A percentile compares a stretch with the other conserved stretches of the same genome.
phyloP scores from a whole-genome alignment of 1,140 invertebrate genomes.

The Mactra quadrangularis region DNA sequence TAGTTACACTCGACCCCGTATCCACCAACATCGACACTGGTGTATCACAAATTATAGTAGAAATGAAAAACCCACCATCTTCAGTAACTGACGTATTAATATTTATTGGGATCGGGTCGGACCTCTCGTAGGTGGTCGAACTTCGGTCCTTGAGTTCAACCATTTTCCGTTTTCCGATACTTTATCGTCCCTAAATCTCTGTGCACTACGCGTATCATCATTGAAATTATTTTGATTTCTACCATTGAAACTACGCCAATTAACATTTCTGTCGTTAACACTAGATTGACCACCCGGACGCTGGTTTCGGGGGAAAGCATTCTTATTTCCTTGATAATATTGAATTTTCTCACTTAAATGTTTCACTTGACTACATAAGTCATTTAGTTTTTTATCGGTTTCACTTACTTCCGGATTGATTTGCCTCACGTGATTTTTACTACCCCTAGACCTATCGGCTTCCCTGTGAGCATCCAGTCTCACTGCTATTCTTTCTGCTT shows the following conservation, averaged over 20 bases:
- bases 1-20: constrained; percentile 35
- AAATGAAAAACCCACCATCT: not conserved
- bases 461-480: constrained; percentile 31
- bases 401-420: not conserved
- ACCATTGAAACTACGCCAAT: too few relatives aligned
- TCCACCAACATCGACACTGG: constrained; percentile 43
- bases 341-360: not conserved
- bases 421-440: not conserved
- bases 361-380: not conserved
- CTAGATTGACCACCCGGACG: not conserved
- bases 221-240: not conserved
- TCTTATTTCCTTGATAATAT: not conserved
- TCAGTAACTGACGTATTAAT: not conserved
- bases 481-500: constrained; percentile 47
- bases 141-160: constrained; percentile 1
- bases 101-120: not conserved
- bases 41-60: not conserved
- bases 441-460: constrained; percentile 28
- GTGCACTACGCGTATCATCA: too few relatives aligned
- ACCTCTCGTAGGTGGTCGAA: not conserved
- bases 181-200: not conserved
- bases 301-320: not conserved
- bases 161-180: not conserved
- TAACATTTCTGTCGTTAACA: not conserved
- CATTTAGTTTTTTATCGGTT: constrained; percentile 12